Percentiles rank a stretch among this genome's conserved stretches.
Conservation (phyloP, 2,113 vertebrate genomes). For the Anoplopoma fimbria region DNA sequence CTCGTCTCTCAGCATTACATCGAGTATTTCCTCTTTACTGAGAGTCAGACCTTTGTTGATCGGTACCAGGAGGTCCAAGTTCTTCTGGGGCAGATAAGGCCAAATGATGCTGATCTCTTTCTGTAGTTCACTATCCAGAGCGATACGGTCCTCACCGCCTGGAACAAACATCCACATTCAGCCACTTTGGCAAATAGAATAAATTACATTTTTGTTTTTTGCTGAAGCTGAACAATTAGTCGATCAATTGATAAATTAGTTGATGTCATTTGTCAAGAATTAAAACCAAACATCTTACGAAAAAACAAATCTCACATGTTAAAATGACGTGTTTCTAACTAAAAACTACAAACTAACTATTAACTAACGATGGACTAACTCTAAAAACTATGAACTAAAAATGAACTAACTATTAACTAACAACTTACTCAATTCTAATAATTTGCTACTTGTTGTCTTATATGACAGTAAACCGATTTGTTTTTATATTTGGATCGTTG, state of each 20-base stretch:
- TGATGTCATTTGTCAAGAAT: not conserved
- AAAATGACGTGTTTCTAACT: not conserved
- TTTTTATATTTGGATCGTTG: not conserved
- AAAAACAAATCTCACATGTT: not conserved
- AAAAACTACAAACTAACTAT: not conserved
- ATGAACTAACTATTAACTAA: not conserved
- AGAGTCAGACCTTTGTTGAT: constrained; percentile 93
- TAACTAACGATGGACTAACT: not conserved
- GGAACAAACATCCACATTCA: constrained; percentile 38
- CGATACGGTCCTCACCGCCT: constrained; percentile 96
- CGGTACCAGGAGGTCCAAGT: constrained; percentile 94
- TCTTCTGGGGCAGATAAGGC: constrained; percentile 98
- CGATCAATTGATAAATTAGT: not conserved
- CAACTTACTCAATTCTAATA: not conserved
- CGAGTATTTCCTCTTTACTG: not conserved
- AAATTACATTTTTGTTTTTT: not conserved
- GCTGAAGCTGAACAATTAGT: not conserved
- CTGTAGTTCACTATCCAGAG: constrained; percentile 92
- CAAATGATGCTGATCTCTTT: constrained; percentile 98
- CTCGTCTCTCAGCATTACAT: not conserved
- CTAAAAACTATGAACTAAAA: not conserved
- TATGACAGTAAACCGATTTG: not conserved
- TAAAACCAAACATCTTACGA: not conserved
- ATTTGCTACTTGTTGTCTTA: not conserved
- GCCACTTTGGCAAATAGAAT: not conserved